Evolutionary conservation across 2,888 invertebrate species (phyloP).

Genomic region (Lithophane ornitopus): DNA sequence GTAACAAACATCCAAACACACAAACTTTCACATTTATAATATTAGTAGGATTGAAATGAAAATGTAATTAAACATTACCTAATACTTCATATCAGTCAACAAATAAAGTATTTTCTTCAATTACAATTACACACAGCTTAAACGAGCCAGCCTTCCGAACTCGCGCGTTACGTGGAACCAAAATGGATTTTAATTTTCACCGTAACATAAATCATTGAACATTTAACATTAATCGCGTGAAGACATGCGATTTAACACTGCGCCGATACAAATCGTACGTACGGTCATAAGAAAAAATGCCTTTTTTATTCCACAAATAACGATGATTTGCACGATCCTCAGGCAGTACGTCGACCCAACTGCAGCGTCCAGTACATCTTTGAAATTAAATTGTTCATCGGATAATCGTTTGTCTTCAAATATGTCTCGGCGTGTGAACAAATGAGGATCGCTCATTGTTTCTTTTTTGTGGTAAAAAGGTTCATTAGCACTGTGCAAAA

Average conservation of each 20-base stretch:
- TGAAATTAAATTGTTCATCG: slow-evolving; percentile 85
- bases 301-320: slow-evolving; percentile 71
- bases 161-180: slow-evolving; percentile 63
- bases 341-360: slow-evolving; percentile 81
- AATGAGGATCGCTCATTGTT: slow-evolving; percentile 61
- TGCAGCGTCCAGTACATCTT: slow-evolving; percentile 74
- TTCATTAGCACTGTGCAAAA: slow-evolving; percentile 66
- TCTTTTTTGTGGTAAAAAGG: slow-evolving; percentile 59
- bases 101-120: slow-evolving; percentile 41
- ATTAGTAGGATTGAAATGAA: not conserved
- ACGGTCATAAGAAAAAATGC: slow-evolving; percentile 68
- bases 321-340: slow-evolving; percentile 80
- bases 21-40: too few species aligned
- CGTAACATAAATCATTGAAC: slow-evolving; percentile 74
- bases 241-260: slow-evolving; percentile 76
- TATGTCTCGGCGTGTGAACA: slow-evolving; percentile 63
- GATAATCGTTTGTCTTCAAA: slow-evolving; percentile 78
- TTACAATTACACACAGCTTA: slow-evolving; percentile 46
- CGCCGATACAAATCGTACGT: slow-evolving; percentile 73
- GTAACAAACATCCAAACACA: too few species aligned
- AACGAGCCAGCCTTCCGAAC: slow-evolving; percentile 57
- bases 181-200: slow-evolving; percentile 65
- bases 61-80: slow-evolving; percentile 7
- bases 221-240: slow-evolving; percentile 75
- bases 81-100: slow-evolving; percentile 11